Evolutionary conservation across 1,140 invertebrate species (phyloP).

Genomic region (Calycopis cecrops): DNA sequence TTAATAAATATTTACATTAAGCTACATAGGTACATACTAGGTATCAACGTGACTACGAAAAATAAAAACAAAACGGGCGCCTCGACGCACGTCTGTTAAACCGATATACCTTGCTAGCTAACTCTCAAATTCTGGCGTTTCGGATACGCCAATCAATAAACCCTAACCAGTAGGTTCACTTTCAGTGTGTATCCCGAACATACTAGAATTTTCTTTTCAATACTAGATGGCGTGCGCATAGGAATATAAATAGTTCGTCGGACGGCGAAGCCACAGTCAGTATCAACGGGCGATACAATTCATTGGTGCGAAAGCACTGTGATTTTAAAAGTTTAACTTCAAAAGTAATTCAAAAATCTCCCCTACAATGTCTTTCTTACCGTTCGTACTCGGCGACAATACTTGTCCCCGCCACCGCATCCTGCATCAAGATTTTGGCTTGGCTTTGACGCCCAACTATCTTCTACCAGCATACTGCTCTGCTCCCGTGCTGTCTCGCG

Average conservation of each 20-base stretch:
- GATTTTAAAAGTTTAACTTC: neutral
- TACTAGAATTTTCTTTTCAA: constrained; percentile 26
- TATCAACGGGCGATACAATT: constrained; percentile 15
- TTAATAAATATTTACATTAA: too few species aligned
- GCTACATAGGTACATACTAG: too few species aligned
- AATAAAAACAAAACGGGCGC: too few species aligned
- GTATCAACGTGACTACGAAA: too few species aligned
- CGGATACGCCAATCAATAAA: neutral
- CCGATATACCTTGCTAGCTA: neutral
- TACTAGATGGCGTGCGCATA: constrained; percentile 26
- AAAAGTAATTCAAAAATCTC: neutral
- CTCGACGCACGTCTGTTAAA: too few species aligned
- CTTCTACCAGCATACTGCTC: constrained; percentile 76
- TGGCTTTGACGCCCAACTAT: constrained; percentile 82
- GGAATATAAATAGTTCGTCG: constrained; percentile 27
- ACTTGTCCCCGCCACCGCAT: constrained; percentile 78
- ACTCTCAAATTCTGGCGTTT: neutral
- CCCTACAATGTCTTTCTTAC: constrained; percentile 47
- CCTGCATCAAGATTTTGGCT: constrained; percentile 85
- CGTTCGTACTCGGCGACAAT: constrained; percentile 70
- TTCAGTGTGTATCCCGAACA: neutral
- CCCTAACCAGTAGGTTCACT: too few species aligned
- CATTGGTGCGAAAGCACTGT: constrained; percentile 12
- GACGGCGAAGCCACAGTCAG: constrained; percentile 23
- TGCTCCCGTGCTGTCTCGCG: constrained; percentile 57